A percentile compares a stretch with the other conserved stretches of the same genome.
Conservation (phyloP, 2,113 vertebrate genomes). For the Ctenodactylus gundi region DNA sequence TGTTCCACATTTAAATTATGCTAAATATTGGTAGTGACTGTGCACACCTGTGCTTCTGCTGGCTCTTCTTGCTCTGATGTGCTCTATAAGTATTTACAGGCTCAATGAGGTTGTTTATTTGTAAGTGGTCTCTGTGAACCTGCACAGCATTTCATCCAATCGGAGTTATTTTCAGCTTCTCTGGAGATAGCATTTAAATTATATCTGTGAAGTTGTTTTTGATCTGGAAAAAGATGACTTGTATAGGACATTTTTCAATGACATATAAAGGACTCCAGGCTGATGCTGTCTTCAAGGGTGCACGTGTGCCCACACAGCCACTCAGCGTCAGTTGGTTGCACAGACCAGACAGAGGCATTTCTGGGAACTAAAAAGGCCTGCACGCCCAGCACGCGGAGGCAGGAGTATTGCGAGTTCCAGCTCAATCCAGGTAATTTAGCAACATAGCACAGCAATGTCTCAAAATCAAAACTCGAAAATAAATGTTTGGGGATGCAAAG, state of each 20-base stretch:
- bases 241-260: not conserved
- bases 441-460: too few species aligned
- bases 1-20: conserved; percentile 60
- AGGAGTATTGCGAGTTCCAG: too few species aligned
- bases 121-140: conserved; percentile 63
- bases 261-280: not conserved
- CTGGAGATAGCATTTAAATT: not conserved
- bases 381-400: too few species aligned
- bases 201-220: not conserved
- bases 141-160: not conserved
- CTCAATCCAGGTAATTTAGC: too few species aligned
- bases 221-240: not conserved
- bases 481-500: too few species aligned
- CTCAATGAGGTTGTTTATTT: conserved; percentile 71
- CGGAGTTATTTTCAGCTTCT: conserved; percentile 49
- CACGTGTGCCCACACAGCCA: not conserved
- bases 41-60: conserved; percentile 64
- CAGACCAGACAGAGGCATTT: too few species aligned
- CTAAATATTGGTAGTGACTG: conserved; percentile 58
- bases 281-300: not conserved
- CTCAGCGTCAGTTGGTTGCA: not conserved
- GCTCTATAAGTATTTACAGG: conserved; percentile 47
- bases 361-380: not conserved
- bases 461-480: too few species aligned
- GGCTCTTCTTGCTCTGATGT: conserved; percentile 44